phyloP scores from a whole-genome alignment of 2,113 vertebrate species.

The Phalacrocorax brasilianus region DNA sequence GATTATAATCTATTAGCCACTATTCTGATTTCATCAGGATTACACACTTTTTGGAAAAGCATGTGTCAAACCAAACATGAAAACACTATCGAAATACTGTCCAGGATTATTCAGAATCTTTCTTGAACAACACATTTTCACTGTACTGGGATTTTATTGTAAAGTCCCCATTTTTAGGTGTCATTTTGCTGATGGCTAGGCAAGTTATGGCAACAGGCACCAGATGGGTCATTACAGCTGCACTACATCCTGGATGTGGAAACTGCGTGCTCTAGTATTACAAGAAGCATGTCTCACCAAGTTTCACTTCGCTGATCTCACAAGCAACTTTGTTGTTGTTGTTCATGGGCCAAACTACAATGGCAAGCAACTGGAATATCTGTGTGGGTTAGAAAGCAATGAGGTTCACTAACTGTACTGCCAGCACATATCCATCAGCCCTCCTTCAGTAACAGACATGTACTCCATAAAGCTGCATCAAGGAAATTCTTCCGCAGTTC shows the following conservation, averaged over 20 bases:
- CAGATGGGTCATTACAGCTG: background rate
- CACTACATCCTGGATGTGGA: background rate
- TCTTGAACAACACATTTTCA: background rate
- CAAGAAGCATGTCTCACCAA: rapidly evolving
- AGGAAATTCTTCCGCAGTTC: background rate
- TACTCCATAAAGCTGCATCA: background rate
- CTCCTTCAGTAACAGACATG: background rate
- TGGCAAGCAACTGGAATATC: background rate
- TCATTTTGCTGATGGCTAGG: background rate
- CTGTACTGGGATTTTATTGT: background rate
- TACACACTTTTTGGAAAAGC: background rate
- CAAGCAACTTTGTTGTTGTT: background rate
- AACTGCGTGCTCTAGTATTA: rapidly evolving
- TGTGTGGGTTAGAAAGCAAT: background rate
- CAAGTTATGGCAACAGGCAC: background rate
- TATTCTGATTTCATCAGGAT: background rate
- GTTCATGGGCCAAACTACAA: background rate
- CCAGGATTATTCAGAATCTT: background rate
- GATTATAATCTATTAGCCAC: background rate
- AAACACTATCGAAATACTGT: background rate
- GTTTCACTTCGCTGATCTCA: background rate
- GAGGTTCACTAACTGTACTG: background rate
- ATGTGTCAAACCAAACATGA: background rate
- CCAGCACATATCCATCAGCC: background rate
- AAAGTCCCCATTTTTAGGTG: background rate